A percentile compares a stretch with the other conserved stretches of the same genome.
These are phyloP conservation scores for Tetranychus urticae DNA, from an alignment of 1,140 invertebrate species.

Conservation along the genomic window DNA sequence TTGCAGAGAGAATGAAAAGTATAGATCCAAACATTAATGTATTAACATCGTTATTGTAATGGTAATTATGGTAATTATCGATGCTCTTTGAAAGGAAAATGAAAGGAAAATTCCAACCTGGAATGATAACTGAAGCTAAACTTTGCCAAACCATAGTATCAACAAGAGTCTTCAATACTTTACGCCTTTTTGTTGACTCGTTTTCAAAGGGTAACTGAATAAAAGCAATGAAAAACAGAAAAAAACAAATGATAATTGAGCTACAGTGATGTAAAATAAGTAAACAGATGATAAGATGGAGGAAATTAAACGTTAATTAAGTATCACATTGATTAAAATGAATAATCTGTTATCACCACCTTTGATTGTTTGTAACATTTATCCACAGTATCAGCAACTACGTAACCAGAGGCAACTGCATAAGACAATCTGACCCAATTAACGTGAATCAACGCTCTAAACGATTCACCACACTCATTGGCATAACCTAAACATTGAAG, in stretches of 20 bases:
- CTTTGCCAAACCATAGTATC: conserved; percentile 81
- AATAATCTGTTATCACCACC: conserved; percentile 22
- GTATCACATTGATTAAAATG: background rate
- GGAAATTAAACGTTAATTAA: background rate
- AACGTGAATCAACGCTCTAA: conserved; percentile 46
- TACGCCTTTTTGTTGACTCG: background rate
- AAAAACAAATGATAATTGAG: too few species aligned
- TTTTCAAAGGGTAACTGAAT: background rate
- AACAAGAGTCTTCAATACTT: conserved; percentile 27
- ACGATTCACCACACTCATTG: conserved; percentile 85
- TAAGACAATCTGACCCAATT: conserved; percentile 51
- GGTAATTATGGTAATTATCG: too few species aligned
- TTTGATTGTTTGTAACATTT: conserved; percentile 43
- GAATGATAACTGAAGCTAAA: conserved; percentile 69
- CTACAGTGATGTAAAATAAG: background rate
- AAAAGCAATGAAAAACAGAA: background rate
- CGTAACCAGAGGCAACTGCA: conserved; percentile 53
- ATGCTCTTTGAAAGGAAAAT: too few species aligned
- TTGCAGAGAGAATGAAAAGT: too few species aligned
- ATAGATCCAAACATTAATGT: too few species aligned
- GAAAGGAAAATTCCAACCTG: conserved; percentile 23
- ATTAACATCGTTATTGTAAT: too few species aligned
- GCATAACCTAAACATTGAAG: conserved; percentile 44
- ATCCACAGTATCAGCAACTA: conserved; percentile 57
- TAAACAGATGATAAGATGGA: background rate